Conservation (phyloP, 2,888 invertebrate species). For the Campaea margaritaria region DNA sequence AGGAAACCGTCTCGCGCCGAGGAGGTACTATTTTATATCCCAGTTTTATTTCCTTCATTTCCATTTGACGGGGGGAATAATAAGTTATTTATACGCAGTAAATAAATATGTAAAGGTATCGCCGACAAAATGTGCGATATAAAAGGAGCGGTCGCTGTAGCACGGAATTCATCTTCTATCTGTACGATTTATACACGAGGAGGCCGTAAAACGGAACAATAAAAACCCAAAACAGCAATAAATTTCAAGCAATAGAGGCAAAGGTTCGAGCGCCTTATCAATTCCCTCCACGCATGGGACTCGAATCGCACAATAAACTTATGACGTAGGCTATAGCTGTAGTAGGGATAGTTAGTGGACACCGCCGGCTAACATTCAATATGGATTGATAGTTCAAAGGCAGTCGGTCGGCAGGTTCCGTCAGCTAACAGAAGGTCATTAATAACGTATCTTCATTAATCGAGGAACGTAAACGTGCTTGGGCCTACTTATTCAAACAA, state of each 20-base stretch:
- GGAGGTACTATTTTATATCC: conserved; percentile 21
- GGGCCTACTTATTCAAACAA: conserved; percentile 58
- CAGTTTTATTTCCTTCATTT: conserved; percentile 40
- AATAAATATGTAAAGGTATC: conserved; percentile 60
- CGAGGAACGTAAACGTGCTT: conserved; percentile 27
- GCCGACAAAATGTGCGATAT: conserved; percentile 66
- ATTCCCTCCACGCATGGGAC: conserved; percentile 80
- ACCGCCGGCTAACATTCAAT: conserved; percentile 13
- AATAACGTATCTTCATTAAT: conserved; percentile 29
- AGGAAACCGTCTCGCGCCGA: conserved; percentile 49
- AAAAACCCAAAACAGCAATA: conserved; percentile 87
- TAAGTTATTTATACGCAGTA: conserved; percentile 45
- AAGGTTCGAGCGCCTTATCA: conserved; percentile 85
- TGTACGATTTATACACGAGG: conserved; percentile 83
- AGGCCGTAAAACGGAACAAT: conserved; percentile 86
- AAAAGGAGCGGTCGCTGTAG: conserved; percentile 77
- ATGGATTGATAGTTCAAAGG: conserved; percentile 21
- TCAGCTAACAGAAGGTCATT: conserved; percentile 17
- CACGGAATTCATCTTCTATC: conserved; percentile 83
- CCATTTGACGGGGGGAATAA: conserved; percentile 37
- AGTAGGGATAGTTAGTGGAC: conserved; percentile 19
- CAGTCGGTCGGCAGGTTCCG: conserved; percentile 5
- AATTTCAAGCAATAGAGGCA: conserved; percentile 85
- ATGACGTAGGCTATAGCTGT: conserved; percentile 69
- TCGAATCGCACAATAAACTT: conserved; percentile 80